A percentile compares a stretch with the other conserved stretches of the same genome.
Conservation (phyloP, 2,797 vertebrate genomes). For the Threskiornis aethiopicus region DNA sequence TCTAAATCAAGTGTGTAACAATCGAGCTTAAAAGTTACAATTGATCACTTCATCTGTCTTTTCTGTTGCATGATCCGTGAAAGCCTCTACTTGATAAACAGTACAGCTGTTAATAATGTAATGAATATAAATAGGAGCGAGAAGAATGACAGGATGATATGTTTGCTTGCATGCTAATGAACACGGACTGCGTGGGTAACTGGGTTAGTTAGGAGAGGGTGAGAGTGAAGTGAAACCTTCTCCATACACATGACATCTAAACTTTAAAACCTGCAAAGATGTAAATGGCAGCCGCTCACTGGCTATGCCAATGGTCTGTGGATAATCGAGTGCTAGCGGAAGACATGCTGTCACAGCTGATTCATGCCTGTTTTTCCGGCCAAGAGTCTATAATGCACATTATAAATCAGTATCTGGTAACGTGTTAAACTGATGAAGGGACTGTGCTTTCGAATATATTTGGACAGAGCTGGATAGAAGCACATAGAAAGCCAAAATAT, state of each 20-base stretch:
- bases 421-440: background rate
- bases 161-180: conserved; percentile 8
- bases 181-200: background rate
- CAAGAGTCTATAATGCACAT: background rate
- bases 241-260: background rate
- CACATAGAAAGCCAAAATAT: background rate
- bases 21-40: background rate
- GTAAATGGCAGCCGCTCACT: background rate
- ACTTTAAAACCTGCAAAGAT: background rate
- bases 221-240: background rate
- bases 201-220: background rate
- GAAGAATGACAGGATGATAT: background rate
- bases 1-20: conserved; percentile 22
- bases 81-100: conserved; percentile 30
- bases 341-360: conserved; percentile 2
- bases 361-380: conserved; percentile 24
- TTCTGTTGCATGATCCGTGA: background rate
- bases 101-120: conserved; percentile 33
- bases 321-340: background rate
- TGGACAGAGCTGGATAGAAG: background rate
- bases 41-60: background rate
- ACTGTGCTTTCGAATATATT: background rate
- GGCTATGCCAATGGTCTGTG: background rate
- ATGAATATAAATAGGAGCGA: background rate
- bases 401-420: background rate